Percentiles rank a stretch among this genome's conserved stretches.
These are phyloP conservation scores for Carlito syrichta DNA, from an alignment of 2,113 vertebrate genomes.

Conservation along the genomic window DNA sequence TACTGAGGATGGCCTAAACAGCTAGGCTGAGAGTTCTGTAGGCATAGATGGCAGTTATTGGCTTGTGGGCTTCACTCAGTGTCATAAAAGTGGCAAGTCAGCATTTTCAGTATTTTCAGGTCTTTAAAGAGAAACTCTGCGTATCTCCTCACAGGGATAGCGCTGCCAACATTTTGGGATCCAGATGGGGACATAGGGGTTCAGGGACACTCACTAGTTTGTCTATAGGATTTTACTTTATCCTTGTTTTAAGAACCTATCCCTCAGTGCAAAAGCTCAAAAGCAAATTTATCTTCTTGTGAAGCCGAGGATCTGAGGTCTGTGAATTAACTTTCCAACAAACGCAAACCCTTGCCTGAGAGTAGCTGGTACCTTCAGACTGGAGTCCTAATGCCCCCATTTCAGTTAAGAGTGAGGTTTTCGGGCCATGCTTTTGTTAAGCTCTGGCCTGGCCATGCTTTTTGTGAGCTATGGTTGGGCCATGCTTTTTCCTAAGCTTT, in stretches of 20 bases:
- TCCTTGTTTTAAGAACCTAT: background rate
- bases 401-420: conserved; percentile 13
- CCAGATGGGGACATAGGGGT: no score
- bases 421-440: no score
- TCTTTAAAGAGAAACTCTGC: background rate
- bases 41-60: rapidly evolving
- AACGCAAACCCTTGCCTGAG: background rate
- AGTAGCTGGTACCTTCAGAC: background rate
- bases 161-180: background rate
- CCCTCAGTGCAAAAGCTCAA: background rate
- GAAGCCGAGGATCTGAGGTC: background rate
- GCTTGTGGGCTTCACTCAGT: background rate
- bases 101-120: background rate
- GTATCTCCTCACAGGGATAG: background rate
- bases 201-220: background rate
- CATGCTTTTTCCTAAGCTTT: no score
- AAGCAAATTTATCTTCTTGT: background rate
- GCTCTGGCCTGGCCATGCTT: no score
- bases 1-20: background rate
- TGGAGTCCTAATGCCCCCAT: background rate
- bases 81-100: background rate
- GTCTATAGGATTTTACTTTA: background rate
- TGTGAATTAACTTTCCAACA: background rate
- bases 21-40: background rate
- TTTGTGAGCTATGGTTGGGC: no score